Evolutionary conservation across 2,888 invertebrate genomes (phyloP).

Genomic region (Antitype chi): DNA sequence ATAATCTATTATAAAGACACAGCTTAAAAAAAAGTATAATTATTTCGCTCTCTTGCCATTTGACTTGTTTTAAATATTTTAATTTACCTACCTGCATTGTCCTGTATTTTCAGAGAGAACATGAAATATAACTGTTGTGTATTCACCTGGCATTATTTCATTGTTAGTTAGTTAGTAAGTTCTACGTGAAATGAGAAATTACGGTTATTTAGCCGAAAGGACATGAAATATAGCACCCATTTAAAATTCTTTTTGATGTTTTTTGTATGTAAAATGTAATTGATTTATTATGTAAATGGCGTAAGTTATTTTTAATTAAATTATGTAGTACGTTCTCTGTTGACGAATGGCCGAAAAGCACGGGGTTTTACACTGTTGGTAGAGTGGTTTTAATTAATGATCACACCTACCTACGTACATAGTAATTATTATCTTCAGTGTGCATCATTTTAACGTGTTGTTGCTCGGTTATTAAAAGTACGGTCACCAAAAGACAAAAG

Average conservation of each 20-base stretch:
- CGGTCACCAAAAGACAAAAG: too few species aligned
- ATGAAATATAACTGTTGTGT: constrained; percentile 20
- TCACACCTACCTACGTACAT: neutral
- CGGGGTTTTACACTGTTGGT: neutral
- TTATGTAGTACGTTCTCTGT: constrained; percentile 11
- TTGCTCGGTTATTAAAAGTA: neutral
- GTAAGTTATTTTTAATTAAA: constrained; percentile 50
- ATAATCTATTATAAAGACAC: too few species aligned
- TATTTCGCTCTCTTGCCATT: neutral
- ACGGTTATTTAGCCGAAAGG: constrained; percentile 19
- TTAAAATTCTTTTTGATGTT: constrained; percentile 37
- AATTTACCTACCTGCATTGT: neutral
- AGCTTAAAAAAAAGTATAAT: neutral
- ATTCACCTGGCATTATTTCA: constrained; percentile 22
- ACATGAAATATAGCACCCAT: constrained; percentile 34
- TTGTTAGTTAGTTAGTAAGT: constrained; percentile 15
- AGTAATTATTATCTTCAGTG: neutral
- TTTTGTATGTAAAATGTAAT: constrained; percentile 47
- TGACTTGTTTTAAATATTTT: neutral
- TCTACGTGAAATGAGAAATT: constrained; percentile 43
- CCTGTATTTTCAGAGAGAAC: constrained; percentile 16
- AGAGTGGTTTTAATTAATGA: constrained; percentile 10
- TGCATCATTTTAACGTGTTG: constrained; percentile 1
- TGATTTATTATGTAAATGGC: constrained; percentile 62
- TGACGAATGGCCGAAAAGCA: constrained; percentile 26